Conservation (phyloP, 53 echinoderm and acorn worm species). For the Luidia sarsii region DNA sequence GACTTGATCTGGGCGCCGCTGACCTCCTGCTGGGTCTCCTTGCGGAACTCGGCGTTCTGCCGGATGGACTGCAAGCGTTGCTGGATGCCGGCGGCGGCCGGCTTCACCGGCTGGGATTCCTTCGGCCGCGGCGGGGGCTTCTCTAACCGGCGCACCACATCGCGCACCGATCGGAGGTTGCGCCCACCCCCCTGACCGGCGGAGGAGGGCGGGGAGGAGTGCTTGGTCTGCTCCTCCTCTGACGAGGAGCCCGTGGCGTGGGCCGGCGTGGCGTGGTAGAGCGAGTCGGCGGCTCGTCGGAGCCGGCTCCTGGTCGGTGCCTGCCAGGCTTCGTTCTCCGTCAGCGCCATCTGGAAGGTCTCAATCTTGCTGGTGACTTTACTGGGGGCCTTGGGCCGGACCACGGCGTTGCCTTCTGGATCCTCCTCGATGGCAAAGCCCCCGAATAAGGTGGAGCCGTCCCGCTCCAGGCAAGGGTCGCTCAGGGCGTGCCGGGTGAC, state of each 20-base stretch:
- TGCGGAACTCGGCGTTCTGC: conserved; percentile 45
- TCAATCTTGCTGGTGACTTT: conserved; percentile 37
- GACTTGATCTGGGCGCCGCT: conserved; percentile 63
- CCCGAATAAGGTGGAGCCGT: background rate
- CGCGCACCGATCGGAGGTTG: conserved; percentile 68
- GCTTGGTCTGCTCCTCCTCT: conserved; percentile 24
- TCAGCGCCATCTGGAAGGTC: conserved; percentile 43
- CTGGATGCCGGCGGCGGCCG: conserved; percentile 65
- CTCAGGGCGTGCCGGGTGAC: conserved; percentile 12
- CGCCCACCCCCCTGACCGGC: background rate
- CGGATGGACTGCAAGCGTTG: conserved; percentile 76
- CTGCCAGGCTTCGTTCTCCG: conserved; percentile 23
- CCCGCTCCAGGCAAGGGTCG: conserved; percentile 11
- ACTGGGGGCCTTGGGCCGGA: conserved; percentile 6
- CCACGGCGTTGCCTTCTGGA: conserved; percentile 14
- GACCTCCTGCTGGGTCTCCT: conserved; percentile 21
- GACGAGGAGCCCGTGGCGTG: conserved; percentile 41
- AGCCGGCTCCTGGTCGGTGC: conserved; percentile 15
- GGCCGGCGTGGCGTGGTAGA: conserved; percentile 38
- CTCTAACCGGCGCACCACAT: conserved; percentile 71
- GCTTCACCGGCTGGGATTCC: conserved; percentile 66
- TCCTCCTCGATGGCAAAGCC: conserved; percentile 13
- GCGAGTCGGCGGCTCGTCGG: conserved; percentile 5
- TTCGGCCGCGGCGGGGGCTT: conserved; percentile 20
- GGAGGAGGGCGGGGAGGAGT: background rate